Conservation (phyloP, 2,797 vertebrate species). For the Adelosebastes latens region DNA sequence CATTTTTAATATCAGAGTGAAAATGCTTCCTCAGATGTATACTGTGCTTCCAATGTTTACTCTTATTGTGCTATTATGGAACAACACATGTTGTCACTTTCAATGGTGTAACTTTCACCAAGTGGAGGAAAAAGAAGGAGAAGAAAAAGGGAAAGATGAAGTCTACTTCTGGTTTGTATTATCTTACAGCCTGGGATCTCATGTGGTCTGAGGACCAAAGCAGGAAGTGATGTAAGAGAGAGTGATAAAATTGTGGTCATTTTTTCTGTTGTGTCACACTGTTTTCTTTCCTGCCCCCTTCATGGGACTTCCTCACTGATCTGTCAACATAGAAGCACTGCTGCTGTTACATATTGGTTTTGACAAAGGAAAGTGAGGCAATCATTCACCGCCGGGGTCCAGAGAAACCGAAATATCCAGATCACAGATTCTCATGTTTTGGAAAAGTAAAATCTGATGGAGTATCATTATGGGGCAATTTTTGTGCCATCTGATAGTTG, state of each 20-base stretch:
- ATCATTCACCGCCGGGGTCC: not conserved
- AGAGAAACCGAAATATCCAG: not conserved
- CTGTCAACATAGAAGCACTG: not conserved
- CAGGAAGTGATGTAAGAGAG: constrained; percentile 43
- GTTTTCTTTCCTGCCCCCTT: constrained; percentile 30
- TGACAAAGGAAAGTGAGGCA: not conserved
- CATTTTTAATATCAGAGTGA: not conserved
- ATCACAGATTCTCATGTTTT: not conserved
- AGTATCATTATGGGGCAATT: not conserved
- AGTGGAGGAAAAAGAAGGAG: not conserved
- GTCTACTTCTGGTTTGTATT: not conserved
- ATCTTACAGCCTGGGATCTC: not conserved
- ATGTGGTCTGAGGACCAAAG: not conserved
- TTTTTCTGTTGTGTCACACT: constrained; percentile 29
- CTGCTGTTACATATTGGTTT: not conserved
- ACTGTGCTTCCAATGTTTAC: not conserved
- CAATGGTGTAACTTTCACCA: not conserved
- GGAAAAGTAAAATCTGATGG: not conserved
- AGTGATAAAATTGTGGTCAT: constrained; percentile 28
- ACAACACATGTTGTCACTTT: not conserved
- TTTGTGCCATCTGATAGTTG: not conserved
- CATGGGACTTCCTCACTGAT: not conserved
- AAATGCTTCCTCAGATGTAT: not conserved
- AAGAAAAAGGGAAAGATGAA: not conserved
- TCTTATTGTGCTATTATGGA: not conserved